phyloP scores from a whole-genome alignment of 1,140 invertebrate genomes.

The Steinernema feltiae region DNA sequence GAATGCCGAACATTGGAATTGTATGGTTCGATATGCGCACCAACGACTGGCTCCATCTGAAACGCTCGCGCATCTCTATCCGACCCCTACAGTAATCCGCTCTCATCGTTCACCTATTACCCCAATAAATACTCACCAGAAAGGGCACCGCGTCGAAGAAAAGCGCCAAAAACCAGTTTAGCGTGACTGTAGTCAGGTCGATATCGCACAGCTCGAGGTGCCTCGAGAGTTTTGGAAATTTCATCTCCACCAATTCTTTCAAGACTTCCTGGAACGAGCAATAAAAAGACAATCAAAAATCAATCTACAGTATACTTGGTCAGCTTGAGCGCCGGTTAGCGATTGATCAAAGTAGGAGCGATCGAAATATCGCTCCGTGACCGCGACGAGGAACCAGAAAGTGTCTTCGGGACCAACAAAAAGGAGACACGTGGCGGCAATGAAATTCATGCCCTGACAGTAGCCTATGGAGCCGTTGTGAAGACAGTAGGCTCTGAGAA shows the following conservation, averaged over 20 bases:
- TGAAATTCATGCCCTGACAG: conserved; percentile 65
- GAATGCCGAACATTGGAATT: not conserved
- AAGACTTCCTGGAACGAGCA: conserved; percentile 62
- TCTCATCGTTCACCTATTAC: conserved; percentile 53
- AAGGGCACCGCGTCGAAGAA: conserved; percentile 64
- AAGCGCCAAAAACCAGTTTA: conserved; percentile 64
- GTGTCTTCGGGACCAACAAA: conserved; percentile 63
- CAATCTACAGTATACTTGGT: conserved; percentile 50
- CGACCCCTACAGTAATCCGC: not conserved
- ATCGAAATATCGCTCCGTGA: conserved; percentile 62
- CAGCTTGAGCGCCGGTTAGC: conserved; percentile 63
- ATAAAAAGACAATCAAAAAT: too few species aligned
- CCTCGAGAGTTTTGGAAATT: conserved; percentile 59
- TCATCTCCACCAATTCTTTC: conserved; percentile 60
- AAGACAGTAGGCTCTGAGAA: conserved; percentile 62
- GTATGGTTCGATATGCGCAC: not conserved
- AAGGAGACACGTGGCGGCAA: conserved; percentile 62
- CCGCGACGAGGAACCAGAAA: conserved; percentile 63
- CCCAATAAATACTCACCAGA: conserved; percentile 56
- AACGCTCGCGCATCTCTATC: not conserved
- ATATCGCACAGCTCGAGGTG: conserved; percentile 62
- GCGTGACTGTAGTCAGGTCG: conserved; percentile 62
- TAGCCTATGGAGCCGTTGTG: conserved; percentile 62
- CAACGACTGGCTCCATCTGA: not conserved
- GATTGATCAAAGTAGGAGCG: conserved; percentile 62